These are phyloP conservation scores for Pachypeltis micranthus DNA, from an alignment of 1,140 invertebrate species.

Conservation along the genomic window DNA sequence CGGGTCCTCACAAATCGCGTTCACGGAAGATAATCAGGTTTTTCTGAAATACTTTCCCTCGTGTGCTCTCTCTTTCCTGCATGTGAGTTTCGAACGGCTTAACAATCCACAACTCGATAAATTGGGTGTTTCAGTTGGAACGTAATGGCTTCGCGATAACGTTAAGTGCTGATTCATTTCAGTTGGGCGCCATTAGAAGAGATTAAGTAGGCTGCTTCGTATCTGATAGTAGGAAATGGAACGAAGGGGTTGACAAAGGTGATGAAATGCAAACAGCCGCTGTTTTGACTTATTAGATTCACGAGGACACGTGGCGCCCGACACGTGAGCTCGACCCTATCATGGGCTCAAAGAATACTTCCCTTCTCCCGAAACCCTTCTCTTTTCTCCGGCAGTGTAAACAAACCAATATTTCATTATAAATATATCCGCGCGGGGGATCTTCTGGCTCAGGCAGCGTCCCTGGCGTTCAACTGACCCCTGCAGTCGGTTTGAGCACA, in stretches of 20 bases:
- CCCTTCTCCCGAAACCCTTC: not conserved
- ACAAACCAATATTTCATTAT: slow-evolving; percentile 8
- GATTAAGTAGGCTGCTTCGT: slow-evolving; percentile 3
- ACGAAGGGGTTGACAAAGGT: slow-evolving; percentile 3
- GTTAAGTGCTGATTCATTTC: slow-evolving; percentile 2
- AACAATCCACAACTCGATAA: too few relatives aligned
- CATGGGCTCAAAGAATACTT: not conserved
- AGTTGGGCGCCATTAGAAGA: not conserved
- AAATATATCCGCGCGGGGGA: slow-evolving; percentile 1
- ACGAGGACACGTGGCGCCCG: slow-evolving; percentile 5
- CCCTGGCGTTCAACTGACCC: too few relatives aligned
- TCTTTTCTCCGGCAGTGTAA: not conserved
- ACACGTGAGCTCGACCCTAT: slow-evolving; percentile 7
- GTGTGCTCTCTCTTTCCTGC: too few relatives aligned
- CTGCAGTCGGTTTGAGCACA: too few relatives aligned
- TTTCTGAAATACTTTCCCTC: too few relatives aligned
- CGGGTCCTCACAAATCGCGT: too few relatives aligned
- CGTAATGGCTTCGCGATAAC: too few relatives aligned
- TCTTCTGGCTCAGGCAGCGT: too few relatives aligned
- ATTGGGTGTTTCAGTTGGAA: too few relatives aligned
- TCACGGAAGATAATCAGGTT: too few relatives aligned
- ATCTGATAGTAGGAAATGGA: not conserved
- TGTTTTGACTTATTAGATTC: slow-evolving; percentile 8
- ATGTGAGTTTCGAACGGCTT: too few relatives aligned
- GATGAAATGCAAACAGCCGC: slow-evolving; percentile 8